phyloP scores from a whole-genome alignment of 2,113 vertebrate species.

The Junco hyemalis region DNA sequence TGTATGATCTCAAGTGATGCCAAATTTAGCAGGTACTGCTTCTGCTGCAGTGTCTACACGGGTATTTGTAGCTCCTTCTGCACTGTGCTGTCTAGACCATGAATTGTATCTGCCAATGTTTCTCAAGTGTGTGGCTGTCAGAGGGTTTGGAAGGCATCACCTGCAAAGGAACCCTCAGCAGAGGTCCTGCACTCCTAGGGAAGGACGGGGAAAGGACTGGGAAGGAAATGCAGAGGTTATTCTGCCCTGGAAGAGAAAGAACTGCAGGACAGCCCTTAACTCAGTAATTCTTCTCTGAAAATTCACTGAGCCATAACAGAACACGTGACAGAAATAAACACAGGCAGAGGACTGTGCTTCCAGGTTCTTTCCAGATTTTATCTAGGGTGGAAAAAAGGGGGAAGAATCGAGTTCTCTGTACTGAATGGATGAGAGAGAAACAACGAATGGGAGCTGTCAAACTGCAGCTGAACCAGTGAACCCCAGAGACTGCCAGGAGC shows the following conservation, averaged over 20 bases:
- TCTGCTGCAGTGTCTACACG: conserved; percentile 9
- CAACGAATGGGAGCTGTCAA: background rate
- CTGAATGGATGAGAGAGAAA: background rate
- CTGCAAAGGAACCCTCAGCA: background rate
- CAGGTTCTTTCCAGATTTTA: background rate
- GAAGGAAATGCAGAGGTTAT: background rate
- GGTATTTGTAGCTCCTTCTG: conserved; percentile 3
- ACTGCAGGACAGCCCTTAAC: background rate
- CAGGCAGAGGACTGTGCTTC: background rate
- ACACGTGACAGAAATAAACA: background rate
- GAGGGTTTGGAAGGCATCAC: background rate
- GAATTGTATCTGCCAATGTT: background rate
- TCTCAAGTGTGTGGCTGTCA: background rate
- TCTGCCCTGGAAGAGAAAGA: background rate
- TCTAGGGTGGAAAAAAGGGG: background rate
- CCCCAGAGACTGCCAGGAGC: background rate
- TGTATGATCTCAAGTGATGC: background rate
- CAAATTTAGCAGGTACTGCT: conserved; percentile 46
- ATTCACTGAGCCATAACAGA: background rate
- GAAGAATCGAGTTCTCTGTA: background rate
- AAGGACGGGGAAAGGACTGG: background rate
- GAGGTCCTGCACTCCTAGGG: background rate
- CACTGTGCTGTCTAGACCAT: conserved; percentile 20
- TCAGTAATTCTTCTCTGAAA: background rate
- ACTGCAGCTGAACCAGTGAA: background rate